Evolutionary conservation across 2,888 invertebrate genomes (phyloP), one percentile per base, ranked within the genome.

Genomic region (Apamea sordens): DNA sequence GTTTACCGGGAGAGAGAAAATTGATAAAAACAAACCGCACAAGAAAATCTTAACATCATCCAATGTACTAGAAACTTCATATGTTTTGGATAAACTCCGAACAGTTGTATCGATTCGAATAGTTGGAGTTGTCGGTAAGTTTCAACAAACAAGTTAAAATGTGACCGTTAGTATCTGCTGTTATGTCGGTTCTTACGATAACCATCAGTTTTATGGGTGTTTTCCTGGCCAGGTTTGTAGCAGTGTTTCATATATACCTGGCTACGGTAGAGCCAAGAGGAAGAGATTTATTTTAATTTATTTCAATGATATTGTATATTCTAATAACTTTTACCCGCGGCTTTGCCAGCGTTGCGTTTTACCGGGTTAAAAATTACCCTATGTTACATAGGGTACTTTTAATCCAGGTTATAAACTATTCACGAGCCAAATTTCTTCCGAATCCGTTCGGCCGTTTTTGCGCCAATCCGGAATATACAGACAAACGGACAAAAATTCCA

Each of bases 11-110:
- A n/a, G n/a, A 11, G n/a, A 11, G n/a, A n/a, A 5, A 59, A 1
- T 59, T 0, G 4, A n/a, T n/a, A 59, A 59, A 32, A 71, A 68
- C 44, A 63, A 79, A 53, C 36, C 24, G 4, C 18, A 53, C 5
- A 65, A 75, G 56, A 63, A 47, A 71, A 75, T 44, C 56, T 53
- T 53, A 41, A 76, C 69, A 85, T 71, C 21, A 73, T 69, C 28
- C 77, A 82, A 74, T 79, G 70, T 77, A 77, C 24, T n/a, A 24
- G 41, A 71, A 87, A 77, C 63, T 79, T 77, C 64, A 68, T 76
- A 81, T 74, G 79, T 76, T 83, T 85, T 79, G 83, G 85, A 78
- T 71, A 65, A 83, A 75, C 83, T 85, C 83, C 79, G 72, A 56
- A 61, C 71, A 32, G 61, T 76, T 67, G 50, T 47, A 47, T 47